Evolutionary conservation across 2,797 vertebrate genomes (phyloP), one percentile per base, ranked within the genome.

Genomic region (Pristis pectinata): DNA sequence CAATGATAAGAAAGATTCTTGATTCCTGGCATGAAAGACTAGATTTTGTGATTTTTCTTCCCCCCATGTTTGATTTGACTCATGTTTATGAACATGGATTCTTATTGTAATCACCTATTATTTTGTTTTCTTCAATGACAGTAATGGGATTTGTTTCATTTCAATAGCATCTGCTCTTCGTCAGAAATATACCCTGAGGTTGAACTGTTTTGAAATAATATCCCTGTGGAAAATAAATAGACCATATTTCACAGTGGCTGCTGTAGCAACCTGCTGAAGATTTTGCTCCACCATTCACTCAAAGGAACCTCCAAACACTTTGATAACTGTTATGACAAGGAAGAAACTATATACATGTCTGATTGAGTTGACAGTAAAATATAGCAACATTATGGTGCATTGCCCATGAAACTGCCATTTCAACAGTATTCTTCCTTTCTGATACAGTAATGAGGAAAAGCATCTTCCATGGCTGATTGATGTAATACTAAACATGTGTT

Each of bases 321-420:
- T 91, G 19, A 67, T 41, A 67, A 22, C 10, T 67, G 24, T 67
- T 67, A 67, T 67, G n/a, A 67, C 61, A 67, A 67, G n/a, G 91
- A 44, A 91, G 5, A 59, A 61, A 37, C 87, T 64, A 91, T 91
- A 64, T 64, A 67, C 19, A 67, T 67, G 87, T 91, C n/a, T 67
- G n/a, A 91, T 41, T 91, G 87, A 91, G n/a, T 61, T 91, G 87
- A 67, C 61, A 91, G 7, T 27, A 91, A 67, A 41, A 64, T 34
- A 61, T 9, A 6, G 34, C 59, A 91, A 91, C 67, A 91, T 91
- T 41, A 64, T 67, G 2, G n/a, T 67, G 59, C 34, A n/a, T 41
- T 27, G 8, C 3, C 59, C 37, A 24, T 64, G 61, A 91, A 91
- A 91, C 34, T 64, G n/a, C 4, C n/a, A 64, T 64, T 91, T 91